Evolutionary conservation across 2,888 invertebrate species (phyloP), one percentile per base, ranked within the genome.

Genomic region (Plebejus anna): DNA sequence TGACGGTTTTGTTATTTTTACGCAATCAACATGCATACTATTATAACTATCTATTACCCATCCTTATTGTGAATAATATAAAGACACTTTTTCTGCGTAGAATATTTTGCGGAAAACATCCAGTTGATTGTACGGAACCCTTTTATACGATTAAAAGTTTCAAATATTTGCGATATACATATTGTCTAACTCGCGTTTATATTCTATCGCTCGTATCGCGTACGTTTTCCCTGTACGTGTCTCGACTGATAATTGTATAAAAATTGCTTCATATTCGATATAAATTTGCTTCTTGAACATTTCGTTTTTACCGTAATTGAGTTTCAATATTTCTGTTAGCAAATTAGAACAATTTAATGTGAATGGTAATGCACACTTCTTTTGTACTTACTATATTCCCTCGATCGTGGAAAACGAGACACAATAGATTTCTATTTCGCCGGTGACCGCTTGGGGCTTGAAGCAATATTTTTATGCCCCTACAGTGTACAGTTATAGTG

Each of bases 111-210:
- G 4, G 13, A 51, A 13, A 51, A 51, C 4, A 13, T 51, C 13
- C 55, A 55, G 55, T 55, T 55, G 16, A 55, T 55, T 16, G 22
- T 22, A 59, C 6, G 59, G 22, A 22, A 22, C 16, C 22, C 59
- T 22, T 59, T 9, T 59, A 59, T 9, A 59, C 59, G 16, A 59
- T 59, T 59, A 59, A 22, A 59, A 7, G 22, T 22, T n/a, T n/a
- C 57, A n/a, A 59, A 59, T n/a, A 22, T 59, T n/a, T n/a, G 7
- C 22, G 3, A 9, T 59, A 59, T 22, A 22, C 3, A 59, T 59
- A 59, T 59, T 59, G 59, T 59, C 22, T 59, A 59, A 59, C 22
- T 59, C 22, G 7, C 59, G 59, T 59, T 59, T 59, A 59, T 59
- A 59, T 59, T 22, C 22, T 59, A 59, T 59, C 59, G 59, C 59